Conservation (phyloP, 2,888 invertebrate species). For the Pachycephus smyrnensis region DNA sequence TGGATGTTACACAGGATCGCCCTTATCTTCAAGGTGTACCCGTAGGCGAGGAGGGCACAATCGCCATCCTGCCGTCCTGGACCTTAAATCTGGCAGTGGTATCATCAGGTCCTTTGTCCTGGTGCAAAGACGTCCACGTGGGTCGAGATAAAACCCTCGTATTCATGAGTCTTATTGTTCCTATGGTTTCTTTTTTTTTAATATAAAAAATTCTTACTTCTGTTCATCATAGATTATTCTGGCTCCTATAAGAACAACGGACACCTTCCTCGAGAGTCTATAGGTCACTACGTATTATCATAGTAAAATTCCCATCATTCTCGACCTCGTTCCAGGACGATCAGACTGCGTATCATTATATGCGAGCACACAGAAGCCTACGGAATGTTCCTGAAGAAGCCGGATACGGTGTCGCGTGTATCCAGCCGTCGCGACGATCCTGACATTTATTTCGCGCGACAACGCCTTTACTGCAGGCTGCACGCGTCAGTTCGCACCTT, state of each 20-base stretch:
- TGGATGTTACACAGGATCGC: neutral
- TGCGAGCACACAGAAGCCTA: neutral
- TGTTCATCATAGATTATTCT: no score
- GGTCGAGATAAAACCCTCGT: neutral
- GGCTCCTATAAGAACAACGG: neutral
- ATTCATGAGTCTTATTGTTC: neutral
- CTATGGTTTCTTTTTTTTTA: neutral
- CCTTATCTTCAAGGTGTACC: neutral
- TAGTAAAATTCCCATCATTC: neutral
- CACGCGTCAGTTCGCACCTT: neutral
- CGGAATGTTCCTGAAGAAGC: neutral
- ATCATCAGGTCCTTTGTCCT: neutral
- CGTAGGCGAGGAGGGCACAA: neutral
- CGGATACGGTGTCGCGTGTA: neutral
- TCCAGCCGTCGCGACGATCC: neutral
- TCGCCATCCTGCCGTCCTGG: neutral
- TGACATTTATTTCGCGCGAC: neutral
- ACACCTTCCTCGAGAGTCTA: neutral
- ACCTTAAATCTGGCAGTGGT: neutral
- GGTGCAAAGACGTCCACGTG: neutral
- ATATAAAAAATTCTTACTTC: neutral
- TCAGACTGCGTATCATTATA: neutral
- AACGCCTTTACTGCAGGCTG: neutral
- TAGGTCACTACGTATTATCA: neutral
- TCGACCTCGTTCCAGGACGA: neutral